Evolutionary conservation across 2,888 invertebrate species (phyloP), one percentile per base, ranked within the genome.

Genomic region (Rhogogaster chlorosoma): DNA sequence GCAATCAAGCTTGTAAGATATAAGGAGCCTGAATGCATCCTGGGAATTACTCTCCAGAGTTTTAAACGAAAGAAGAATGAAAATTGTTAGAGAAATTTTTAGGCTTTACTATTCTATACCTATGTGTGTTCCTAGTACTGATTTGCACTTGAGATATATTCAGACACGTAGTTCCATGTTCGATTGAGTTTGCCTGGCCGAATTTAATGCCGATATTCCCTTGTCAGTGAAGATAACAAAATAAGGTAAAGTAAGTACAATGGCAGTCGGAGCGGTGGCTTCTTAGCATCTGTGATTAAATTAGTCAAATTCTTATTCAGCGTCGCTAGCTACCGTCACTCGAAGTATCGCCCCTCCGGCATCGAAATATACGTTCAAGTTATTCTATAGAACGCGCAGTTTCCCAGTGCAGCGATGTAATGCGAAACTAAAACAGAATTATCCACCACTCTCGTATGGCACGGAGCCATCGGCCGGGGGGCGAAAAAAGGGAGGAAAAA

Each of bases 391-490:
- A 61, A 80, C 80, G 22, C 80, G 57, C 61, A 61, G 80, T 64
- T 42, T 67, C 84, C 84, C 87, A 88, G 87, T 90, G 89, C 90
- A 88, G 89, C 89, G 87, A 91, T 91, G 92, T 92, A 92, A 92
- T 92, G 92, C 92, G 92, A 92, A 92, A 92, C 92, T 92, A 92
- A 92, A 92, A 92, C 92, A 92, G 92, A 92, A 92, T 92, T 92
- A 92, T 92, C 90, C 89, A 88, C 87, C 89, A 89, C 90, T 90
- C 90, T 88, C 83, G 57, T 36, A 67, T 83, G 83, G 83, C 83
- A 83, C 83, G 45, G 83, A 83, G 83, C 83, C 83, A 83, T 83
- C 70, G 83, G 85, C 61, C 73, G 36, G 71, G 57, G 82, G 85
- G 70, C 36, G 42, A 73, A 22, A 53, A 38, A 53, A 75, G 32